A percentile compares a stretch with the other conserved stretches of the same genome.
phyloP scores from a whole-genome alignment of 2,797 vertebrate species.

The Cirrhinus mrigala region DNA sequence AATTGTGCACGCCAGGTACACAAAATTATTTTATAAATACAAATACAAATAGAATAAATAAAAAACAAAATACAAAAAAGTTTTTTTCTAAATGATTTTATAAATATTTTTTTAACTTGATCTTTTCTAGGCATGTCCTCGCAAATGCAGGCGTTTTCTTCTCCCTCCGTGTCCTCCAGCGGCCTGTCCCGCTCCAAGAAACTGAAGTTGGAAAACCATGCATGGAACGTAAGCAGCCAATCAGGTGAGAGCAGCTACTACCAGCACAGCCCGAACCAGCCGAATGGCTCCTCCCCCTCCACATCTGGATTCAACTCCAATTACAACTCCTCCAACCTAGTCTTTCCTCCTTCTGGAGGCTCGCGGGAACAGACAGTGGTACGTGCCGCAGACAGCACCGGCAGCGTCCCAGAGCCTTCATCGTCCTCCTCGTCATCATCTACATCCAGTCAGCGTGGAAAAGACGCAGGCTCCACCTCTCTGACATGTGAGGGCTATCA shows the following conservation, averaged over 20 bases:
- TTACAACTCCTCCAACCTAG: constrained; percentile 83
- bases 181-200: constrained; percentile 96
- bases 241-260: constrained; percentile 88
- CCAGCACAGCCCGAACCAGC: constrained; percentile 79
- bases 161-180: constrained; percentile 96
- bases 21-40: too few species aligned
- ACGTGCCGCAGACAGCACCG: constrained; percentile 92
- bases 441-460: constrained; percentile 83
- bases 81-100: not conserved
- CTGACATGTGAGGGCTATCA: constrained; percentile 87
- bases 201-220: constrained; percentile 94
- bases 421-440: constrained; percentile 78
- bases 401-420: constrained; percentile 82
- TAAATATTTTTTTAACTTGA: not conserved
- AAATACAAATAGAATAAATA: too few species aligned
- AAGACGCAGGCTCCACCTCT: constrained; percentile 81
- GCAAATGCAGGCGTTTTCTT: constrained; percentile 96
- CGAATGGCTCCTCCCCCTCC: constrained; percentile 85
- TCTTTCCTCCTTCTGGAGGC: constrained; percentile 72
- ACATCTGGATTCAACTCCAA: constrained; percentile 85
- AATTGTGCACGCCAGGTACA: not conserved
- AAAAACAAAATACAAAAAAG: not conserved
- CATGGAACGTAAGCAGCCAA: constrained; percentile 92
- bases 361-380: constrained; percentile 86
- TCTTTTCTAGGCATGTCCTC: constrained; percentile 89